These are phyloP conservation scores for Aplodontia rufa DNA, from an alignment of 2,113 vertebrate genomes.

Conservation along the genomic window DNA sequence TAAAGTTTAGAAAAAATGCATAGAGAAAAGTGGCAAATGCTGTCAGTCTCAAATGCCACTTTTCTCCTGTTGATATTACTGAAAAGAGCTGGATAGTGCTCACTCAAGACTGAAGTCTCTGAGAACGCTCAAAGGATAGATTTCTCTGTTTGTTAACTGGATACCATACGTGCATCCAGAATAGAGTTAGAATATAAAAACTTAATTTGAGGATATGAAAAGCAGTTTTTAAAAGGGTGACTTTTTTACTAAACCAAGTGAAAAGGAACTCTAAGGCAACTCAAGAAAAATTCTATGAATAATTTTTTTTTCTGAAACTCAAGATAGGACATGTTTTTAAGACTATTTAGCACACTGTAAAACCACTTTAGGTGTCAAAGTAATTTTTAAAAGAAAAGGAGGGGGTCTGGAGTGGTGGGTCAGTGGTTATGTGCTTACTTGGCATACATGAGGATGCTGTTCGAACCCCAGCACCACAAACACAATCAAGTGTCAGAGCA, in stretches of 20 bases:
- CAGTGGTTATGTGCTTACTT: too few species aligned
- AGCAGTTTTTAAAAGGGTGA: not conserved
- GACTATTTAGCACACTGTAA: not conserved
- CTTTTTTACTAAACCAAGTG: not conserved
- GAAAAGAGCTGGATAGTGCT: not conserved
- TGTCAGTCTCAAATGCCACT: not conserved
- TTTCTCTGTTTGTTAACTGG: not conserved
- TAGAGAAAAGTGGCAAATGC: not conserved
- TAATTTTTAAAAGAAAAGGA: not conserved
- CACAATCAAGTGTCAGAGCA: too few species aligned
- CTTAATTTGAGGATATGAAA: not conserved
- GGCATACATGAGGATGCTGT: too few species aligned
- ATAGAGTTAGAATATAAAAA: not conserved
- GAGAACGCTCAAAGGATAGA: not conserved
- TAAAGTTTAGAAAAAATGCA: not conserved
- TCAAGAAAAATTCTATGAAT: not conserved
- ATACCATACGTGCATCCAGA: not conserved
- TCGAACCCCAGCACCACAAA: too few species aligned
- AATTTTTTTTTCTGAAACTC: constrained; percentile 19
- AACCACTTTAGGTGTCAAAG: not conserved
- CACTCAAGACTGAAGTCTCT: not conserved
- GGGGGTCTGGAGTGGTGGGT: too few species aligned
- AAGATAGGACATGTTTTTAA: not conserved
- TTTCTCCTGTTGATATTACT: not conserved
- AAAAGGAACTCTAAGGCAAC: not conserved